phyloP scores from a whole-genome alignment of 2,113 vertebrate genomes.

The Edolisoma coerulescens region DNA sequence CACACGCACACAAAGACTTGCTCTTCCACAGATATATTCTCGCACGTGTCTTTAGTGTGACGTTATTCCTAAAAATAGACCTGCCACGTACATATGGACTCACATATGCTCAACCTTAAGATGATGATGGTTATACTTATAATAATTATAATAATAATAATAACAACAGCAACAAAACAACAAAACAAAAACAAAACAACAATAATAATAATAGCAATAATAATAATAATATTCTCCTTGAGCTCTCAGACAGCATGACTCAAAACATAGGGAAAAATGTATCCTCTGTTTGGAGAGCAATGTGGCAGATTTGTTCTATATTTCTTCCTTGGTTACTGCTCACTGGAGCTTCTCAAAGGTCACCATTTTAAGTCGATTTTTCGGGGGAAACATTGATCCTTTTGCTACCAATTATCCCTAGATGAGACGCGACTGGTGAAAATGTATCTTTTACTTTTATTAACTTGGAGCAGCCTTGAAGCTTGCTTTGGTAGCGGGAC shows the following conservation, averaged over 20 bases:
- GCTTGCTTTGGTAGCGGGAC: neutral
- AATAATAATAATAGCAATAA: neutral
- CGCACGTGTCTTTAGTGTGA: neutral
- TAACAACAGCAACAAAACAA: neutral
- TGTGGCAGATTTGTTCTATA: neutral
- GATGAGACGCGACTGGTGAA: neutral
- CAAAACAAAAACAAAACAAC: neutral
- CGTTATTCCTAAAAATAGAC: neutral
- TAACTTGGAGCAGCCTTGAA: neutral
- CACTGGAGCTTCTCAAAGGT: neutral
- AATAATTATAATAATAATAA: neutral
- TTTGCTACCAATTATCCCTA: neutral
- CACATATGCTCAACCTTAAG: neutral
- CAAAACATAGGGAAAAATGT: neutral
- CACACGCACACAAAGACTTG: neutral
- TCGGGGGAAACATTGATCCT: neutral
- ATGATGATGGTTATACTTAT: no score
- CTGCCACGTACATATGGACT: neutral
- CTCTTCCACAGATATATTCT: neutral
- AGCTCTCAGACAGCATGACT: neutral
- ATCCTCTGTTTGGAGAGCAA: neutral
- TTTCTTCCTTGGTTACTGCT: neutral
- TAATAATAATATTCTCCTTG: neutral
- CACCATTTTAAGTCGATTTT: neutral
- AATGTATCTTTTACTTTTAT: neutral